Percentiles rank a stretch among this genome's conserved stretches.
Conservation (phyloP, 2,797 vertebrate genomes). For the Malurus splendens region DNA sequence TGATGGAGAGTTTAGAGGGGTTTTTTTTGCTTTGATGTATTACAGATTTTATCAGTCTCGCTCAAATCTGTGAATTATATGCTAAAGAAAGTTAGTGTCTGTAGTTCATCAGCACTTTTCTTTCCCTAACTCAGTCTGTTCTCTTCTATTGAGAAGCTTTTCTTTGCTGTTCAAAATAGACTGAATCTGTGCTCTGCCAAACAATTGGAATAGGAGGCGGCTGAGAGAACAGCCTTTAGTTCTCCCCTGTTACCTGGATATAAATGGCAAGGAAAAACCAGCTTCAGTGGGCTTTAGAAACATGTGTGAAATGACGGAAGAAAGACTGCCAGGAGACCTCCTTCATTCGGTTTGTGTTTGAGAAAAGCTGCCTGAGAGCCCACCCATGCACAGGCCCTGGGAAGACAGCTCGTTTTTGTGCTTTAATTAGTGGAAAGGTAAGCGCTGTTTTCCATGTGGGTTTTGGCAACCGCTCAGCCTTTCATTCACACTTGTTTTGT, state of each 20-base stretch:
- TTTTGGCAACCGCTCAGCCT: neutral
- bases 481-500: neutral
- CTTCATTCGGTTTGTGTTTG: neutral
- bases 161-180: neutral
- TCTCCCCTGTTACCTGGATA: neutral
- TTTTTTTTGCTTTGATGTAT: neutral
- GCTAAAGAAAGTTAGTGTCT: neutral
- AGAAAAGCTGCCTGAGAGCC: neutral
- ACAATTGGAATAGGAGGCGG: rapidly evolving
- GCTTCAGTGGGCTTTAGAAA: neutral
- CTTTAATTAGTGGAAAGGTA: neutral
- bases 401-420: neutral
- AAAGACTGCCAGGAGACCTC: neutral
- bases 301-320: neutral
- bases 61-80: neutral
- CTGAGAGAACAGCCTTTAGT: neutral
- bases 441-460: neutral
- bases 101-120: neutral
- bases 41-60: neutral
- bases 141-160: neutral
- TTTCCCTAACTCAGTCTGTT: neutral
- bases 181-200: neutral
- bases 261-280: neutral
- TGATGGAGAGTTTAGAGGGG: neutral
- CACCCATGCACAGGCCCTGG: neutral